Evolutionary conservation across 2,797 vertebrate species (phyloP).

Genomic region (Microctenopoma stevenorrisi): DNA sequence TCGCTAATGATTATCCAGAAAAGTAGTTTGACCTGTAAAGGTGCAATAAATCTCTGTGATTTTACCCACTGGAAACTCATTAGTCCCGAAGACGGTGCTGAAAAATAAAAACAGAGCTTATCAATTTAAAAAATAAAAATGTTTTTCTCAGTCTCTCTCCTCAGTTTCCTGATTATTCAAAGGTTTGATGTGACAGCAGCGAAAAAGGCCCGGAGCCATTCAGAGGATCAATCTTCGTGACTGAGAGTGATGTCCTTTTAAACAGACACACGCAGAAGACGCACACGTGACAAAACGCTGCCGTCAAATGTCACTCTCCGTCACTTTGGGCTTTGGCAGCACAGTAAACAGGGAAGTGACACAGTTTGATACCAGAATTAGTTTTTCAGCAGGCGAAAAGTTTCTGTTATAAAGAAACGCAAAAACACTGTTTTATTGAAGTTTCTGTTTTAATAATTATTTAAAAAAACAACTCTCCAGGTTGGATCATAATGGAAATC

Average conservation of each 20-base stretch:
- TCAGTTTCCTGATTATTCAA: conserved; percentile 7
- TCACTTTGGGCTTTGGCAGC: conserved; percentile 5
- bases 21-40: neutral
- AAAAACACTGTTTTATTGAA: no score
- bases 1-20: conserved; percentile 45
- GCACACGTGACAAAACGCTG: conserved; percentile 9
- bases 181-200: conserved; percentile 36
- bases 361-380: neutral
- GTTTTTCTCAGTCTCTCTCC: conserved; percentile 4
- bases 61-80: neutral
- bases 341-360: neutral
- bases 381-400: neutral
- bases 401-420: neutral
- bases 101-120: neutral
- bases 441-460: no score
- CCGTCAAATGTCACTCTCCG: conserved; percentile 39
- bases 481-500: no score
- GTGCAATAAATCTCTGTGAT: neutral
- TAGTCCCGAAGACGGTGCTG: conserved; percentile 1
- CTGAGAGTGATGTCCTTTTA: conserved; percentile 37
- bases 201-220: conserved; percentile 37
- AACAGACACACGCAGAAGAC: conserved; percentile 8
- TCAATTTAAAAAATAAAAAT: conserved; percentile 6
- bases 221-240: conserved; percentile 37
- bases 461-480: no score